These are phyloP conservation scores for Tetropium fuscum DNA, from an alignment of 2,888 invertebrate genomes.

Conservation along the genomic window DNA sequence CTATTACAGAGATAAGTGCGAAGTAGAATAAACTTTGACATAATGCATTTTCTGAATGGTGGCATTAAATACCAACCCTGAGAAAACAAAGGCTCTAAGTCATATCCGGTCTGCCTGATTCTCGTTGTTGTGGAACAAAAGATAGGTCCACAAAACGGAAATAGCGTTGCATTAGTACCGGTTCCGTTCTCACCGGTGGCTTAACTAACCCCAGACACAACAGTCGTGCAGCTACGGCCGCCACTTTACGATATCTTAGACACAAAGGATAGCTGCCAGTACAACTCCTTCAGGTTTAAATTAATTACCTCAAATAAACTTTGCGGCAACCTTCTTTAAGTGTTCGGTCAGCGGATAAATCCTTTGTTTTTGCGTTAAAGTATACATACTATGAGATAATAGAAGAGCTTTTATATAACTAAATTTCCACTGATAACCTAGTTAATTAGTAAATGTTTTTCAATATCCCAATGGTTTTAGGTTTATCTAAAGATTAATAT, in stretches of 20 bases:
- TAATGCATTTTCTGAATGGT: constrained; percentile 18
- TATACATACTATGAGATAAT: too few relatives aligned
- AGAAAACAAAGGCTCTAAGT: constrained; percentile 54
- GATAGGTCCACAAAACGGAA: constrained; percentile 53
- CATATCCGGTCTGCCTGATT: constrained; percentile 51
- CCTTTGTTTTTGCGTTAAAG: too few relatives aligned
- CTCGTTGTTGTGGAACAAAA: constrained; percentile 54
- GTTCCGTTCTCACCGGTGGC: constrained; percentile 54
- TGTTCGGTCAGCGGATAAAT: too few relatives aligned
- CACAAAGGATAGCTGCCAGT: constrained; percentile 29
- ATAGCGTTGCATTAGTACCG: constrained; percentile 56
- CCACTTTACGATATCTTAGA: constrained; percentile 30
- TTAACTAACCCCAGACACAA: constrained; percentile 45
- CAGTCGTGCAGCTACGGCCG: constrained; percentile 24
- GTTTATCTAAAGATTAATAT: too few relatives aligned
- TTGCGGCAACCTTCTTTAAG: constrained; percentile 23
- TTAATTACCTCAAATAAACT: constrained; percentile 34
- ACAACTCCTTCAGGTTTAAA: constrained; percentile 20
- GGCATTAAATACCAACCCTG: constrained; percentile 26
- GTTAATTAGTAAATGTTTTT: too few relatives aligned
- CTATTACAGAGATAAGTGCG: neutral
- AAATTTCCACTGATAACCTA: too few relatives aligned
- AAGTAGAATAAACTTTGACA: constrained; percentile 6
- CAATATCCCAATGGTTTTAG: too few relatives aligned
- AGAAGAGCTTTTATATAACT: too few relatives aligned